A percentile compares a stretch with the other conserved stretches of the same genome.
Conservation (phyloP, 2,888 invertebrate genomes). For the Tetanocera ferruginea region DNA sequence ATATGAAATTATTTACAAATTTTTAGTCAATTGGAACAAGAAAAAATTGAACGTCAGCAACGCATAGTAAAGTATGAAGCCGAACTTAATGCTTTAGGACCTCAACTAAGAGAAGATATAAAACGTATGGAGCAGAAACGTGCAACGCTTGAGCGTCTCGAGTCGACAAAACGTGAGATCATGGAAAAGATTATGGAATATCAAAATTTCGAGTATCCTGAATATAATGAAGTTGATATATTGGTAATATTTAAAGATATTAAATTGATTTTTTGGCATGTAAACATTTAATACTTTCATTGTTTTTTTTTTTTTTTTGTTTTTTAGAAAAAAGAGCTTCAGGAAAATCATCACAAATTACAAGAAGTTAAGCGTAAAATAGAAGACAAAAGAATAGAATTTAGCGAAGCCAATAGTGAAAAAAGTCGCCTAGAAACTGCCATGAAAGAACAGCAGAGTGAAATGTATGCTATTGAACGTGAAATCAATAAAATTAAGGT, state of each 20-base stretch:
- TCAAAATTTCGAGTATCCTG: constrained; percentile 62
- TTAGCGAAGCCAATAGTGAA: constrained; percentile 43
- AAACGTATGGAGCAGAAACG: constrained; percentile 49
- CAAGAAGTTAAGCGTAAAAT: constrained; percentile 61
- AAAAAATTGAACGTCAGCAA: constrained; percentile 42
- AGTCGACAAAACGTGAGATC: constrained; percentile 48
- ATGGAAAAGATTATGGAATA: constrained; percentile 60
- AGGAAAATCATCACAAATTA: constrained; percentile 66
- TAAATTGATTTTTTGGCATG: not conserved
- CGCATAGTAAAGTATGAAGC: constrained; percentile 43
- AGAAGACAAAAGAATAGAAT: constrained; percentile 62
- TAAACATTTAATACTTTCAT: not conserved
- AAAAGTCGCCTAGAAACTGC: constrained; percentile 45
- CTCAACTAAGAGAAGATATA: constrained; percentile 48
- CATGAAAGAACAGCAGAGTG: constrained; percentile 56
- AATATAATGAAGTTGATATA: constrained; percentile 61
- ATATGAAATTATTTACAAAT: not conserved
- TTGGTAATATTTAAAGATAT: constrained; percentile 54
- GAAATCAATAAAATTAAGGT: constrained; percentile 53
- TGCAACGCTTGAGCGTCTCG: constrained; percentile 49
- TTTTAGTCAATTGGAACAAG: constrained; percentile 48
- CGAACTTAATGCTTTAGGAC: constrained; percentile 43
- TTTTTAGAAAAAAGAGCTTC: constrained; percentile 63
- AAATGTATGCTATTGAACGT: constrained; percentile 67
- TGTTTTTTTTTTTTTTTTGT: not conserved